Conservation (phyloP, 2,113 vertebrate genomes). For the Pteruthius melanotis region DNA sequence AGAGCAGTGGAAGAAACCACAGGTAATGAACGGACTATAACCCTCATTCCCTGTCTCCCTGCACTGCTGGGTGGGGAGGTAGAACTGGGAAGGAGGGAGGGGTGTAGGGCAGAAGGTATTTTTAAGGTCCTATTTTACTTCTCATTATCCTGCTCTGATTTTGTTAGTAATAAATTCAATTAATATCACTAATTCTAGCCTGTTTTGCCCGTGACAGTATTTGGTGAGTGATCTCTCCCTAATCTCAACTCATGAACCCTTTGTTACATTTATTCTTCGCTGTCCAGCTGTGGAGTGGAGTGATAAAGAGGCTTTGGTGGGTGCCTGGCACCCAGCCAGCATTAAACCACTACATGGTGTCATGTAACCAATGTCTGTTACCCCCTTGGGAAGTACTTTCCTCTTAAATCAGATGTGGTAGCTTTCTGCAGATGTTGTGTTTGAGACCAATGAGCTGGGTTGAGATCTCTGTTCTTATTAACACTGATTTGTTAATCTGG, state of each 20-base stretch:
- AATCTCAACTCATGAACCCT: neutral
- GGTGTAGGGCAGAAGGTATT: neutral
- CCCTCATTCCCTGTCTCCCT: neutral
- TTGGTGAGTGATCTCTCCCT: neutral
- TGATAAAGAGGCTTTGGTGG: neutral
- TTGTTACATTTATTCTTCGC: neutral
- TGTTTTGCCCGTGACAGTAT: neutral
- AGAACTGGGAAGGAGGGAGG: neutral
- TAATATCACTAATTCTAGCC: neutral
- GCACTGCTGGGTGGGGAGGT: neutral
- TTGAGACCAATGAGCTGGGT: neutral
- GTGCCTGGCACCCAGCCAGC: neutral
- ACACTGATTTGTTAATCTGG: neutral
- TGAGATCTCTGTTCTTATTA: neutral
- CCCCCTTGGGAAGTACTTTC: neutral
- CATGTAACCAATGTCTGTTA: neutral
- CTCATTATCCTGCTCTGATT: neutral
- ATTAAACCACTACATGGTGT: neutral
- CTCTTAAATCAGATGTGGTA: neutral
- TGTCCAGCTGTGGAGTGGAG: neutral
- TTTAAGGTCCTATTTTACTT: neutral
- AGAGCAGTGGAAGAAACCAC: neutral
- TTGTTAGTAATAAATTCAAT: neutral
- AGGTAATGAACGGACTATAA: neutral
- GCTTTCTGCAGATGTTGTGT: neutral